Evolutionary conservation across 2,888 invertebrate genomes (phyloP).

Genomic region (Hylaea fasciaria): DNA sequence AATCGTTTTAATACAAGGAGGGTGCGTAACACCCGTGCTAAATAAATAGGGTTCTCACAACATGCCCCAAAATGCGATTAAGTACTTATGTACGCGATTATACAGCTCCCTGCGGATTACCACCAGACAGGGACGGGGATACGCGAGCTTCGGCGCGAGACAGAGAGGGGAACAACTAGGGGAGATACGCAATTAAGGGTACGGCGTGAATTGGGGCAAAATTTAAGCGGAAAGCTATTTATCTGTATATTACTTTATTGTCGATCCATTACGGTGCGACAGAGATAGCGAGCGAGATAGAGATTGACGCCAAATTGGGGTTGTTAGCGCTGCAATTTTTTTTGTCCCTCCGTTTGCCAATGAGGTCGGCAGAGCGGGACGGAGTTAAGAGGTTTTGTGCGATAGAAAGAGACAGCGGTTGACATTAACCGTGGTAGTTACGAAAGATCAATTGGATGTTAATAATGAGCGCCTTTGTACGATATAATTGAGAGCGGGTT

Average conservation of each 20-base stretch:
- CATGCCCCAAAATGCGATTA: conserved; percentile 80
- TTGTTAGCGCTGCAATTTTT: conserved; percentile 64
- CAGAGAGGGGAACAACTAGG: conserved; percentile 57
- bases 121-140: conserved; percentile 51
- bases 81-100: conserved; percentile 83
- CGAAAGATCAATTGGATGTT: conserved; percentile 65
- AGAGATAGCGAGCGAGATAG: conserved; percentile 38
- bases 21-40: conserved; percentile 68
- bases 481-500: conserved; percentile 62
- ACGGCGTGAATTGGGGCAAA: conserved; percentile 80
- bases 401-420: conserved; percentile 49
- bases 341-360: conserved; percentile 46
- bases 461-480: conserved; percentile 66
- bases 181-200: conserved; percentile 81
- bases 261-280: conserved; percentile 75
- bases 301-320: conserved; percentile 66
- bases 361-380: conserved; percentile 26
- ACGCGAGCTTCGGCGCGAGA: conserved; percentile 45
- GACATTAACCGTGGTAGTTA: conserved; percentile 39
- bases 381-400: conserved; percentile 18
- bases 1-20: conserved; percentile 72
- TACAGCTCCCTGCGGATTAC: conserved; percentile 70
- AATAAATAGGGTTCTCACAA: conserved; percentile 79
- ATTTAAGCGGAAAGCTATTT: conserved; percentile 82
- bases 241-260: conserved; percentile 84